Percentiles rank a stretch among this genome's conserved stretches.
These are phyloP conservation scores for Philypnodon macrostomus DNA, from an alignment of 2,797 vertebrate genomes.

Conservation along the genomic window DNA sequence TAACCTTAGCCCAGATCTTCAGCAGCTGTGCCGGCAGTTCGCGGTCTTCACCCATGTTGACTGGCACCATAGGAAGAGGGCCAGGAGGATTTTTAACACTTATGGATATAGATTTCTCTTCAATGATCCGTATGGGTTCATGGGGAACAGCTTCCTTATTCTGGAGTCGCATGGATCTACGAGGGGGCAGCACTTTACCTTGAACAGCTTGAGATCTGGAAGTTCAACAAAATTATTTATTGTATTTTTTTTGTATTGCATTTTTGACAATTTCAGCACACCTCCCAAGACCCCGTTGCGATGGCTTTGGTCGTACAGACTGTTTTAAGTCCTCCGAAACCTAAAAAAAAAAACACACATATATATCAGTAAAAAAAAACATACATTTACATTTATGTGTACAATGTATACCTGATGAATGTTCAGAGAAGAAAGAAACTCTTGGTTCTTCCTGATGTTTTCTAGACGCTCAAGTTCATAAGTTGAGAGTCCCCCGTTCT, in stretches of 20 bases:
- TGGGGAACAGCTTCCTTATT: conserved; percentile 52
- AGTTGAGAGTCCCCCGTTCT: conserved; percentile 68
- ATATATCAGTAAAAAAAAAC: too few relatives aligned
- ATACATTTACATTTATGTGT: too few relatives aligned
- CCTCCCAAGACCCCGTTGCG: conserved; percentile 56
- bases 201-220: conserved; percentile 55
- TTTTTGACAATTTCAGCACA: conserved; percentile 23
- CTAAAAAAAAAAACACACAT: conserved; percentile 40
- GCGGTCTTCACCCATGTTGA: conserved; percentile 58
- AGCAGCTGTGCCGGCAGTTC: conserved; percentile 66
- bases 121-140: too few relatives aligned
- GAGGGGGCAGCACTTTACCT: conserved; percentile 54
- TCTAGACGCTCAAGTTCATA: conserved; percentile 88
- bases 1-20: conserved; percentile 75
- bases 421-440: conserved; percentile 86
- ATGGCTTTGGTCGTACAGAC: conserved; percentile 41
- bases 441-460: conserved; percentile 87
- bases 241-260: neutral
- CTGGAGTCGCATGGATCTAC: conserved; percentile 85
- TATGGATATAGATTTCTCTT: too few relatives aligned
- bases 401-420: conserved; percentile 74
- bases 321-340: conserved; percentile 55
- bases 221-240: neutral
- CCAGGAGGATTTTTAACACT: conserved; percentile 73
- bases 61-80: conserved; percentile 77